Evolutionary conservation across 1,140 invertebrate species (phyloP), one percentile per base, ranked within the genome.

Genomic region (Bactericera cockerelli): DNA sequence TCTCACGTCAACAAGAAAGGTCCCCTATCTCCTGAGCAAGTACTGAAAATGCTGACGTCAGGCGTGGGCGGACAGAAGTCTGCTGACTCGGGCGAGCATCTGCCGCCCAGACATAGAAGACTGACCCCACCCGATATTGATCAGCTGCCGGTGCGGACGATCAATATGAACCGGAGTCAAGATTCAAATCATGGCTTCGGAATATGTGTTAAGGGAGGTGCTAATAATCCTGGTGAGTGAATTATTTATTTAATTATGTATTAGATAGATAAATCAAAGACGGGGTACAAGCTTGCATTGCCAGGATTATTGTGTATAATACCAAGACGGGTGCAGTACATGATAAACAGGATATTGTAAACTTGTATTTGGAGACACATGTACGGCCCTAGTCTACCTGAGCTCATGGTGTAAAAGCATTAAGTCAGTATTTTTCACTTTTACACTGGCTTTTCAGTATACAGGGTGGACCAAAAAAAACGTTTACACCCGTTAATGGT

Each of bases 201-300:
- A 57, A 89, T 90, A 63, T 89, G 86, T 73, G 86, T 90, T 65
- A 90, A 90, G 72, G 87, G 87, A 65, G 87, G 87, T 56, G 61
- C 64, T 19, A 87, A 88, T 73, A 86, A 90, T 71, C 81, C 86
- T 70, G 85, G 86, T 88, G 68, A 72, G 59, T 55, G 11, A n/a
- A 24, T 26, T 58, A n/a, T 2, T 1, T 60, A 16, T 56, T 56
- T 16, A 14, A 14, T n/a, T n/a, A n/a, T n/a, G n/a, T n/a, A n/a
- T n/a, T 1, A 14, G 25, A 1, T 13, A n/a, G n/a, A 1, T 55
- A 14, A n/a, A 38, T 13, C 36, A 13, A 13, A 38, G n/a, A 13
- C 13, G 13, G 13, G 13, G n/a, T 38, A 38, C 13, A n/a, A 13
- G 13, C 13, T 13, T 38, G n/a, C 13, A 38, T 38, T 13, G 36